phyloP scores from a whole-genome alignment of 2,888 invertebrate species.

The Rosalia funebris region DNA sequence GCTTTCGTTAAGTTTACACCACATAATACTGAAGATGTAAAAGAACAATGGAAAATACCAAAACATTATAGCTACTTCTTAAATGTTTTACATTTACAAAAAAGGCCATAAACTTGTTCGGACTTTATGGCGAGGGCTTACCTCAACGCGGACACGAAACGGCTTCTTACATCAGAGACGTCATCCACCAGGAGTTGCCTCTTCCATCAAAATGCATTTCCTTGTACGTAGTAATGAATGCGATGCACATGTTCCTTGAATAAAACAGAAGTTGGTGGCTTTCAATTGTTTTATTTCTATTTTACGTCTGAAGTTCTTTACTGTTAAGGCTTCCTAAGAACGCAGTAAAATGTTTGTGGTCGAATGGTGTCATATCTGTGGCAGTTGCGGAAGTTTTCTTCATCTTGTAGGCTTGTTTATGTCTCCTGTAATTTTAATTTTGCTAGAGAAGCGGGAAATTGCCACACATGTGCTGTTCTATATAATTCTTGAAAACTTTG shows the following conservation, averaged over 20 bases:
- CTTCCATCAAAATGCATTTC: conserved; percentile 17
- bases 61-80: too few relatives aligned
- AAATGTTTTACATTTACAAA: too few relatives aligned
- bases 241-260: conserved; percentile 4
- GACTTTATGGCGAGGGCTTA: too few relatives aligned
- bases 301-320: background rate
- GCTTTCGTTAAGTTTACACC: too few relatives aligned
- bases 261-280: conserved; percentile 7
- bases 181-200: conserved; percentile 11
- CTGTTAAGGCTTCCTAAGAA: too few relatives aligned
- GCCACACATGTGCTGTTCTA: too few relatives aligned
- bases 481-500: too few relatives aligned
- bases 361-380: background rate
- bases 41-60: too few relatives aligned
- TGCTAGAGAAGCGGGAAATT: background rate
- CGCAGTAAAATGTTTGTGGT: background rate
- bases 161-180: background rate
- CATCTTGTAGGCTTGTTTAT: background rate
- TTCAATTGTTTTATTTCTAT: conserved; percentile 8
- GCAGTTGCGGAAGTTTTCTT: too few relatives aligned
- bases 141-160: background rate
- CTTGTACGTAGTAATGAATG: conserved; percentile 11
- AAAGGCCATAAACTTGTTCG: too few relatives aligned
- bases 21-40: too few relatives aligned
- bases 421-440: background rate